phyloP scores from a whole-genome alignment of 2,113 vertebrate genomes.

The Sula dactylatra region DNA sequence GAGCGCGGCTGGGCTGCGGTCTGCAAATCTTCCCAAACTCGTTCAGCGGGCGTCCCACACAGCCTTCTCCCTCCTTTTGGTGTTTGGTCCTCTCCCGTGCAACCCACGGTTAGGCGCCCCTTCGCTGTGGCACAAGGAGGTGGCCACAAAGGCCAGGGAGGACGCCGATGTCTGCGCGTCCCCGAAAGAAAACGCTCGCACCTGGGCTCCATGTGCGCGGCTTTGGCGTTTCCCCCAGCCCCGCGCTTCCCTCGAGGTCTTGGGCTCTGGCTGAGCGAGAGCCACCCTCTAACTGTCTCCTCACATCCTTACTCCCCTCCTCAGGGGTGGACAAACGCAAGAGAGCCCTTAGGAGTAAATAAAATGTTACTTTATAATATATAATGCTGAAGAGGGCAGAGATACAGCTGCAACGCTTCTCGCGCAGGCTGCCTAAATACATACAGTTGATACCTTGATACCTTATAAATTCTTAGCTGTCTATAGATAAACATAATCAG shows the following conservation, averaged over 20 bases:
- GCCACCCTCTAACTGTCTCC: not conserved
- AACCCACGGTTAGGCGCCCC: rapidly evolving
- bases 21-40: rapidly evolving
- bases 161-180: not conserved
- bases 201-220: not conserved
- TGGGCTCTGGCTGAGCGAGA: not conserved
- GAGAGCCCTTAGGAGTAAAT: not conserved
- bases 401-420: not conserved
- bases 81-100: not conserved
- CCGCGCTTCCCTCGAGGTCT: not conserved
- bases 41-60: not conserved
- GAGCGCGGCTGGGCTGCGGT: not conserved
- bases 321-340: not conserved
- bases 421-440: not conserved
- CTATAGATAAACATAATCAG: not conserved
- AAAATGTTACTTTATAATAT: not conserved
- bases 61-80: not conserved
- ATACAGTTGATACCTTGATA: not conserved
- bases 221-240: not conserved
- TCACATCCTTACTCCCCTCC: not conserved
- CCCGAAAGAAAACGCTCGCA: not conserved
- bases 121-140: not conserved
- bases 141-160: not conserved
- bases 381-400: not conserved
- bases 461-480: not conserved